Percentiles rank a stretch among this genome's conserved stretches.
These are phyloP conservation scores for Scyliorhinus canicula DNA, from an alignment of 2,797 vertebrate genomes.

Conservation along the genomic window DNA sequence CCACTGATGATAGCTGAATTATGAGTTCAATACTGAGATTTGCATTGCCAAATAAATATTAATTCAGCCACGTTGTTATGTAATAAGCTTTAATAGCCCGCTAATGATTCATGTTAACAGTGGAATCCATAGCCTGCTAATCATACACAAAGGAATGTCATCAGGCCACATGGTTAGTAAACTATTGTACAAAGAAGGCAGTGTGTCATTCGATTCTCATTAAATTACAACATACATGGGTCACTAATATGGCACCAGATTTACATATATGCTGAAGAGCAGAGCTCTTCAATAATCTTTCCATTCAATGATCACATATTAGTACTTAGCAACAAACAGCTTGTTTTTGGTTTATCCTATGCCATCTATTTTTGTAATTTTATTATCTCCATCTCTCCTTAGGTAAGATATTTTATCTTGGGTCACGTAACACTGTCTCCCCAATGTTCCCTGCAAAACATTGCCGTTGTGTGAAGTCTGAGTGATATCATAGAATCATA, in stretches of 20 bases:
- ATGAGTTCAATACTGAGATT: not conserved
- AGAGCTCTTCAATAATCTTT: constrained; percentile 16
- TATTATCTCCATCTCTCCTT: not conserved
- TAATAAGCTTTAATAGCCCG: constrained; percentile 29
- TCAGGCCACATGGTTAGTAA: constrained; percentile 4
- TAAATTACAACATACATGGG: constrained; percentile 33
- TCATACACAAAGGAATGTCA: constrained; percentile 31
- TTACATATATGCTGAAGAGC: constrained; percentile 31
- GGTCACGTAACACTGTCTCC: not conserved
- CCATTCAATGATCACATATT: constrained; percentile 13
- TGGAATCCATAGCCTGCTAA: constrained; percentile 32
- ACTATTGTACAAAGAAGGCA: constrained; percentile 29
- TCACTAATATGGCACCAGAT: constrained; percentile 28
- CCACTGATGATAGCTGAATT: not conserved
- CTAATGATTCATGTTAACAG: constrained; percentile 31
- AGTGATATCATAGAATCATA: no score
- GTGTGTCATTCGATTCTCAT: constrained; percentile 31
- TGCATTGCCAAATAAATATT: constrained; percentile 34
- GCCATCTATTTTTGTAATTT: not conserved
- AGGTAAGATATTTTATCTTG: not conserved
- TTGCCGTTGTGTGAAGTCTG: not conserved
- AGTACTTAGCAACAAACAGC: not conserved
- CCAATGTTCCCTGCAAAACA: not conserved
- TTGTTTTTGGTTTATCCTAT: not conserved
- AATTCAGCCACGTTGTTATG: constrained; percentile 31